Base-by-base conservation (phyloP, 2,113 vertebrate species). In the Proterorhinus semilunaris region DNA sequence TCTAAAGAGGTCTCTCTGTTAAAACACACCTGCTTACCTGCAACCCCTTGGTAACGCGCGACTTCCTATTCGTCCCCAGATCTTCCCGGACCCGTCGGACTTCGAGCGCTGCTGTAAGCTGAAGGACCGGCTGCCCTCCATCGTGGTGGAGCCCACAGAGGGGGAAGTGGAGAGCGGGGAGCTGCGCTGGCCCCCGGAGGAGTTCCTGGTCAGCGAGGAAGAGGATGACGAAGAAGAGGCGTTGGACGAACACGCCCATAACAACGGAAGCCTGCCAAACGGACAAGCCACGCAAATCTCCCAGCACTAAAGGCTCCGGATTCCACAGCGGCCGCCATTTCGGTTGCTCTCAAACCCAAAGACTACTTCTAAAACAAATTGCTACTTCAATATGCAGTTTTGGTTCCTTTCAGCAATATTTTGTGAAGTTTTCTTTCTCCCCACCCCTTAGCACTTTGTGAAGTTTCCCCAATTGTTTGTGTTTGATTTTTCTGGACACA, bases 121-220 rank as follows among this genome's bases (percentile, higher is more conserved):
- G 82, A 99, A 99, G 89, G 96, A 98, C 88, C 94, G 96, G 0
- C 94, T 98, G 63, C 96, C 98, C 4, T 99, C 96, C 59, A 98
- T 99, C 0, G 97, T 99, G 82, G 97, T 98, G 71, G 96, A 98
- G 76, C 95, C 95, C 0, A 99, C 96, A 0, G 98, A 99, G 68
- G 96, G 96, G 0, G 97, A 99, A 0, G 97, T 98, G 66, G 98
- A 99, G 87, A 99, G 96, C 0, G 98, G 97, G 1, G 97, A 99
- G 92, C 94, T 99, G 50, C 94, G 97, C 86, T 99, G 98, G 97
- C 98, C 97, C 0, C 98, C 97, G 0, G 96, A 99, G 68, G 98
- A 99, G 83, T 96, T 97, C 82, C 85, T 98, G 0, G 94, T 98
- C 80, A 96, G 95, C 65, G 94, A 95, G 51, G 93, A 92, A 0